These are phyloP conservation scores for Corella eumyota DNA, from an alignment of 23 tunicate genomes.

Conservation along the genomic window DNA sequence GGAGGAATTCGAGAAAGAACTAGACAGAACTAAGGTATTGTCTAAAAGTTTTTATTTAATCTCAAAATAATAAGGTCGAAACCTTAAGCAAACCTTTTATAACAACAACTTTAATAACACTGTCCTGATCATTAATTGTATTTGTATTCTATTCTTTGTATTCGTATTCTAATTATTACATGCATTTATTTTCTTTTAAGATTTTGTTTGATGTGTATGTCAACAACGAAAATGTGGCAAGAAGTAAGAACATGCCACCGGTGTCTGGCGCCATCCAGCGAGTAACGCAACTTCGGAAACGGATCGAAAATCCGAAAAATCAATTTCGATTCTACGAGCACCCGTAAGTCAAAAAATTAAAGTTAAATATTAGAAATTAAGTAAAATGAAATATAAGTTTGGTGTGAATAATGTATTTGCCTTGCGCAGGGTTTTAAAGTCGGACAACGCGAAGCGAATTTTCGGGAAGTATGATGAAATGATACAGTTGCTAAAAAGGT, in stretches of 20 bases:
- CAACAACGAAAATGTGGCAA: conserved; percentile 14
- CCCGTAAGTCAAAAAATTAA: conserved; percentile 39
- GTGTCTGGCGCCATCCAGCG: conserved; percentile 77
- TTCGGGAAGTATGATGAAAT: conserved; percentile 78
- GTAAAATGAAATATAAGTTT: too few relatives aligned
- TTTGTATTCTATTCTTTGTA: too few relatives aligned
- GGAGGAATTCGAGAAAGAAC: conserved; percentile 47
- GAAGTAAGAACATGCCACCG: conserved; percentile 81
- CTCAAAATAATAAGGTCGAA: too few relatives aligned
- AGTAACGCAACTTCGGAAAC: conserved; percentile 36
- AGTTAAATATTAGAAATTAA: neutral
- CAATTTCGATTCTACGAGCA: conserved; percentile 68
- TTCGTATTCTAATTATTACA: too few relatives aligned
- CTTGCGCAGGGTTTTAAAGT: conserved; percentile 41
- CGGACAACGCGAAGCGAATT: conserved; percentile 53
- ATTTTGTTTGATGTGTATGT: conserved; percentile 49
- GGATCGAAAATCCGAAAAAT: conserved; percentile 51
- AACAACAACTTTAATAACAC: too few relatives aligned
- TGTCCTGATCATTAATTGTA: too few relatives aligned
- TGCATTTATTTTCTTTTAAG: too few relatives aligned
- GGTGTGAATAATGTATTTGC: neutral
- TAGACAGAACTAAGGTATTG: conserved; percentile 74
- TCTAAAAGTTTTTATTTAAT: too few relatives aligned
- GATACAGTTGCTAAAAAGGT: conserved; percentile 52
- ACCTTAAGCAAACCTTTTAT: too few relatives aligned